Conservation (phyloP, 2,113 vertebrate genomes). For the Erpornis zantholeuca region DNA sequence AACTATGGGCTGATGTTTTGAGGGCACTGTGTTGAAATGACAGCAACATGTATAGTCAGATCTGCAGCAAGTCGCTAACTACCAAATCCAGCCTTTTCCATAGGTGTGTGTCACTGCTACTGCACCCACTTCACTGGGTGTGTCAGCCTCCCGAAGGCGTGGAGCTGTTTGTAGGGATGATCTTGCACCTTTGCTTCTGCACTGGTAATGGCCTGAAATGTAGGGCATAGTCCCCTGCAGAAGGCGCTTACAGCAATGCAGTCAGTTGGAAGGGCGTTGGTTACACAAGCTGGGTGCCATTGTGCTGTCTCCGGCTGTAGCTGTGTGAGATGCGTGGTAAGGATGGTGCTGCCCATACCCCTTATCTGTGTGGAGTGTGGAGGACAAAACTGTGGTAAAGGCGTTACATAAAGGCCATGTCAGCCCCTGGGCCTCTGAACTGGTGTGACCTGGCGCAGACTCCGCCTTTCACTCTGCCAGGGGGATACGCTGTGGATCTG, state of each 20-base stretch:
- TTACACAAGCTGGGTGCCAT: not conserved
- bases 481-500: not conserved
- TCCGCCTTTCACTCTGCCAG: not conserved
- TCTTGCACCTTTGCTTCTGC: constrained; percentile 50
- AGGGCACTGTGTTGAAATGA: constrained; percentile 58
- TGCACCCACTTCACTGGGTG: constrained; percentile 55
- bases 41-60: constrained; percentile 63
- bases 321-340: not conserved
- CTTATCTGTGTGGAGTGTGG: not conserved
- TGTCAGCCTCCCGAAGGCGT: constrained; percentile 51
- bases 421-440: not conserved
- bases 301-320: not conserved
- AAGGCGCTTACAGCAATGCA: not conserved
- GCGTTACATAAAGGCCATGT: not conserved
- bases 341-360: not conserved
- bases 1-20: constrained; percentile 55
- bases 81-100: constrained; percentile 49
- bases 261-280: not conserved
- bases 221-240: constrained; percentile 38
- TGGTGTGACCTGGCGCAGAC: accelerated
- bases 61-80: constrained; percentile 34
- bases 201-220: constrained; percentile 47
- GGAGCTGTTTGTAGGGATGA: constrained; percentile 56
- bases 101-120: constrained; percentile 60
- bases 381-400: not conserved